Conservation (phyloP, 2,797 vertebrate species). For the Kryptolebias ocellatus region DNA sequence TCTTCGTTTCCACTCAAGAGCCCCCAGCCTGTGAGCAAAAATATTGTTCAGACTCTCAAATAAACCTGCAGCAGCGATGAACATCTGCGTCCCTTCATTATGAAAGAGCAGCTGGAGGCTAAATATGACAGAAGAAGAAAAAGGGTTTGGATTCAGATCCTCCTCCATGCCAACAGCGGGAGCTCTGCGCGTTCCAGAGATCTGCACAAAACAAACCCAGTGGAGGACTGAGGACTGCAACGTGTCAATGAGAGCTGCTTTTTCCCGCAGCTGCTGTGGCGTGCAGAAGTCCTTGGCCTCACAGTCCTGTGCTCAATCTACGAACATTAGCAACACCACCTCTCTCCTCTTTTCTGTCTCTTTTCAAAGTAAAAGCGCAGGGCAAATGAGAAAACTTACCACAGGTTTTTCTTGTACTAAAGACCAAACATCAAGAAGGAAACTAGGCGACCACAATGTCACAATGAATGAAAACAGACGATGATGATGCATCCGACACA, state of each 20-base stretch:
- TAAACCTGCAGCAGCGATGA: constrained; percentile 25
- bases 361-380: constrained; percentile 49
- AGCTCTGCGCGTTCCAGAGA: constrained; percentile 7
- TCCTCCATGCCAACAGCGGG: constrained; percentile 28
- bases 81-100: constrained; percentile 10
- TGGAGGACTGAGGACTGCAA: neutral
- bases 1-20: constrained; percentile 13
- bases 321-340: constrained; percentile 30
- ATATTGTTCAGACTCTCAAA: neutral
- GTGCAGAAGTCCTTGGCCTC: constrained; percentile 70
- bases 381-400: constrained; percentile 27
- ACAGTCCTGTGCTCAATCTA: constrained; percentile 69
- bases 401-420: constrained; percentile 90
- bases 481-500: constrained; percentile 28
- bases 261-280: constrained; percentile 69
- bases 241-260: constrained; percentile 25
- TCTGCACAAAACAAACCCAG: neutral
- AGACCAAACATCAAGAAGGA: constrained; percentile 29
- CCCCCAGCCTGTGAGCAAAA: constrained; percentile 49
- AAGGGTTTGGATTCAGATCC: constrained; percentile 5
- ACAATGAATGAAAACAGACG: constrained; percentile 51
- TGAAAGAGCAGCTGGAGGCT: constrained; percentile 19
- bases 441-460: constrained; percentile 41
- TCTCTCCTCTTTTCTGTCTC: constrained; percentile 69
- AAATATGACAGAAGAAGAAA: constrained; percentile 4